Conservation (phyloP, 2,888 invertebrate species). For the Caenorhabditis virilis region DNA sequence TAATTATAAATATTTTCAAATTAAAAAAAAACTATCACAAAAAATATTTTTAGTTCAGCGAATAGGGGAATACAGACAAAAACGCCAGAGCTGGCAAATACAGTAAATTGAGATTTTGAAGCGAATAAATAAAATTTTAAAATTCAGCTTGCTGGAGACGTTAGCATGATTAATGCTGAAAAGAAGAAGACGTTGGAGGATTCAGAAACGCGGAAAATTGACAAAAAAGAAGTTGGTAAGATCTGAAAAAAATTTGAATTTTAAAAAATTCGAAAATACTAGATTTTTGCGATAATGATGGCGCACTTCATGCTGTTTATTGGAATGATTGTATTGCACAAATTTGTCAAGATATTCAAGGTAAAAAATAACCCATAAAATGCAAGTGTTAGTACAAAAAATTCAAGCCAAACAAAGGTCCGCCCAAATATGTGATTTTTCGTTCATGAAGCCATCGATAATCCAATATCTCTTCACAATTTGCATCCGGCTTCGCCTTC, state of each 20-base stretch:
- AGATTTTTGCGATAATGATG: constrained; percentile 18
- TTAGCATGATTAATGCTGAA: neutral
- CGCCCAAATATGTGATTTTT: constrained; percentile 31
- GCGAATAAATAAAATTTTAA: neutral
- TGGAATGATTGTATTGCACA: constrained; percentile 43
- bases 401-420: no score
- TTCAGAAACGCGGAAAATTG: neutral
- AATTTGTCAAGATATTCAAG: constrained; percentile 28
- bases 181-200: neutral
- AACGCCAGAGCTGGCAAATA: neutral
- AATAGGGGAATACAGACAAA: neutral
- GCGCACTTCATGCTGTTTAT: constrained; percentile 21
- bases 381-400: no score
- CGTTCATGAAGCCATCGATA: constrained; percentile 49
- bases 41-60: neutral
- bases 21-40: no score
- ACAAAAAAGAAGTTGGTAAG: neutral
- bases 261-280: constrained; percentile 2
- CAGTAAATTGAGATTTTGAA: neutral
- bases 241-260: neutral
- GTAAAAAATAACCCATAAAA: constrained; percentile 5
- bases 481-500: constrained; percentile 60
- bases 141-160: neutral
- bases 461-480: constrained; percentile 64
- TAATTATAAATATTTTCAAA: no score